Conservation (phyloP, 2,888 invertebrate genomes). For the Lutraria lutraria region DNA sequence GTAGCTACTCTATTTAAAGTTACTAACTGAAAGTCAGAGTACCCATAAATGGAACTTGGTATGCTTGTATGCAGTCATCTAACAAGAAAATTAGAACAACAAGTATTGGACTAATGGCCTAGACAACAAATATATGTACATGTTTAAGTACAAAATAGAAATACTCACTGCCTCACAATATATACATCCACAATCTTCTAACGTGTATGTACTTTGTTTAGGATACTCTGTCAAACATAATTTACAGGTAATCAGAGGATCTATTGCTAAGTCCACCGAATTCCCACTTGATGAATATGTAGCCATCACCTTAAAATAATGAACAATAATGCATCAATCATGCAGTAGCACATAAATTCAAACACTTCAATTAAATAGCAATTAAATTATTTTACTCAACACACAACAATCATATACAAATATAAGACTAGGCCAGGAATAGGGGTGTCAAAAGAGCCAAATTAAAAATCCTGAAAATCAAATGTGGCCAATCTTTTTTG, state of each 20-base stretch:
- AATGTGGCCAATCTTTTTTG: too few relatives aligned
- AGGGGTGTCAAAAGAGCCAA: too few relatives aligned
- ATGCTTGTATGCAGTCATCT: too few relatives aligned
- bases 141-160: too few relatives aligned
- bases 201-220: slow-evolving; percentile 81
- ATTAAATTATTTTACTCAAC: not conserved
- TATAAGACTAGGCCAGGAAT: too few relatives aligned
- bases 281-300: slow-evolving; percentile 79
- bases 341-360: not conserved
- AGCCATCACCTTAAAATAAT: slow-evolving; percentile 73
- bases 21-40: too few relatives aligned
- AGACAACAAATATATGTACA: not conserved
- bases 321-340: not conserved
- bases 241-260: slow-evolving; percentile 83
- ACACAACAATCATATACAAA: not conserved
- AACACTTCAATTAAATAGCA: not conserved
- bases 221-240: slow-evolving; percentile 83
- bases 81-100: too few relatives aligned
- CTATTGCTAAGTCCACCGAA: slow-evolving; percentile 82
- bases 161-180: slow-evolving; percentile 83
- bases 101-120: too few relatives aligned
- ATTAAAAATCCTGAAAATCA: too few relatives aligned
- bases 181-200: slow-evolving; percentile 83
- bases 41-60: too few relatives aligned
- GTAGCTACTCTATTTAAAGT: too few relatives aligned